Conservation (phyloP, 2,797 vertebrate species). For the Halcyon smyrnensis region DNA sequence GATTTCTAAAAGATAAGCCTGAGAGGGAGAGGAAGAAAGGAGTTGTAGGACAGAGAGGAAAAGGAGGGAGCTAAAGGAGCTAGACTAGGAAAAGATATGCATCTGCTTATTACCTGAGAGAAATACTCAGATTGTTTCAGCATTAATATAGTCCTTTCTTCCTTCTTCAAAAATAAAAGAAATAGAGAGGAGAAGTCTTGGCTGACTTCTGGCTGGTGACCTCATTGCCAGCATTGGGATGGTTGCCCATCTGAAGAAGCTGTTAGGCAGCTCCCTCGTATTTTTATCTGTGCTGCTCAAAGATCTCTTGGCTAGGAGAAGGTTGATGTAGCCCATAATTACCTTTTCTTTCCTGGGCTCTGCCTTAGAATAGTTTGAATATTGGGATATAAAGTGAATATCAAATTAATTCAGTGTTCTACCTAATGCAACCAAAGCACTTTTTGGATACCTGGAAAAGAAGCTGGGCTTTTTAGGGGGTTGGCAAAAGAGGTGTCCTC, state of each 20-base stretch:
- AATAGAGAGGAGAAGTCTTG: not conserved
- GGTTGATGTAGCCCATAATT: not conserved
- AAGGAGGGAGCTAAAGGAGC: not conserved
- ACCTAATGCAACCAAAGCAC: not conserved
- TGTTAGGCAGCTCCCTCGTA: not conserved
- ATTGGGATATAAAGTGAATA: not conserved
- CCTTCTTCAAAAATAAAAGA: not conserved
- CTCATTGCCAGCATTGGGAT: fast-evolving
- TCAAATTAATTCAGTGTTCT: not conserved
- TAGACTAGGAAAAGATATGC: not conserved
- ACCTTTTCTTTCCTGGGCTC: not conserved
- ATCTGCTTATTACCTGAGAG: not conserved
- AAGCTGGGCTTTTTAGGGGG: not conserved
- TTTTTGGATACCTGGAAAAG: not conserved
- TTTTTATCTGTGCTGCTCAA: not conserved
- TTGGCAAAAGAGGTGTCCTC: not conserved
- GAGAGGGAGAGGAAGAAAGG: not conserved
- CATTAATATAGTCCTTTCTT: not conserved
- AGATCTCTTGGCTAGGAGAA: not conserved
- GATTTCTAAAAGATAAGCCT: not conserved
- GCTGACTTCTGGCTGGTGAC: not conserved
- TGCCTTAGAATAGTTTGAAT: not conserved
- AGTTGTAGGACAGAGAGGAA: not conserved
- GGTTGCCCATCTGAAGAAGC: not conserved
- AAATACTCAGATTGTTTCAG: not conserved